Evolutionary conservation across 1,140 invertebrate species (phyloP).

Genomic region (Hyles vespertilio): DNA sequence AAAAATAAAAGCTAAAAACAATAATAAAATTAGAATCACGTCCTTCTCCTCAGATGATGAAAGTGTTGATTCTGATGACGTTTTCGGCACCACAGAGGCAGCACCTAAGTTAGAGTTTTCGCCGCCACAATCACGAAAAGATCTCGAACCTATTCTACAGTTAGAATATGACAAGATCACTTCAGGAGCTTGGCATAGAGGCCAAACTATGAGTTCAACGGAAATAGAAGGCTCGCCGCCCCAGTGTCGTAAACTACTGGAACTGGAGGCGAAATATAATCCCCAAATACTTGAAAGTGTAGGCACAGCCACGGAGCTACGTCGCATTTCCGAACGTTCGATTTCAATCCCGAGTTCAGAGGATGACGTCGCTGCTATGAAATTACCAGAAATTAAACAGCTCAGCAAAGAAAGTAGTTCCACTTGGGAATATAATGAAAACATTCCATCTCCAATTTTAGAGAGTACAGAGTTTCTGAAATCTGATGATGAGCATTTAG

Average conservation of each 20-base stretch:
- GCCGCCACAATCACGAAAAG: slow-evolving; percentile 82
- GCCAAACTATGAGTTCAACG: slow-evolving; percentile 84
- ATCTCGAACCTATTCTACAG: slow-evolving; percentile 82
- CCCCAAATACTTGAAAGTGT: slow-evolving; percentile 78
- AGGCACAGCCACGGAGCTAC: slow-evolving; percentile 77
- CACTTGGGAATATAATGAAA: slow-evolving; percentile 79
- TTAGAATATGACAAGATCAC: slow-evolving; percentile 81
- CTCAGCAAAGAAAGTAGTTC: slow-evolving; percentile 64
- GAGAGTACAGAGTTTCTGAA: slow-evolving; percentile 78
- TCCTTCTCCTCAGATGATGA: slow-evolving; percentile 84
- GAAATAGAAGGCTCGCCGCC: slow-evolving; percentile 84
- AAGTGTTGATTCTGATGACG: slow-evolving; percentile 83
- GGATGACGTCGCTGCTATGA: slow-evolving; percentile 76
- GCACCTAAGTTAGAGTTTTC: slow-evolving; percentile 82
- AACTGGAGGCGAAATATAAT: slow-evolving; percentile 78
- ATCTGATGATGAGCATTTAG: slow-evolving; percentile 76
- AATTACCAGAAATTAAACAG: slow-evolving; percentile 70
- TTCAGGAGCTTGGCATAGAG: slow-evolving; percentile 79
- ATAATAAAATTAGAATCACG: slow-evolving; percentile 82
- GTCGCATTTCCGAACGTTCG: slow-evolving; percentile 81
- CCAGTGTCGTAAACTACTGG: slow-evolving; percentile 77
- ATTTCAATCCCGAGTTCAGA: slow-evolving; percentile 83
- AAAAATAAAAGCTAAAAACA: slow-evolving; percentile 75
- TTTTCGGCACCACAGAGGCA: slow-evolving; percentile 82
- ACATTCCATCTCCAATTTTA: slow-evolving; percentile 78